phyloP scores from a whole-genome alignment of 2,113 vertebrate genomes.

The rabbit (Oryctolagus cuniculus) region DNA sequence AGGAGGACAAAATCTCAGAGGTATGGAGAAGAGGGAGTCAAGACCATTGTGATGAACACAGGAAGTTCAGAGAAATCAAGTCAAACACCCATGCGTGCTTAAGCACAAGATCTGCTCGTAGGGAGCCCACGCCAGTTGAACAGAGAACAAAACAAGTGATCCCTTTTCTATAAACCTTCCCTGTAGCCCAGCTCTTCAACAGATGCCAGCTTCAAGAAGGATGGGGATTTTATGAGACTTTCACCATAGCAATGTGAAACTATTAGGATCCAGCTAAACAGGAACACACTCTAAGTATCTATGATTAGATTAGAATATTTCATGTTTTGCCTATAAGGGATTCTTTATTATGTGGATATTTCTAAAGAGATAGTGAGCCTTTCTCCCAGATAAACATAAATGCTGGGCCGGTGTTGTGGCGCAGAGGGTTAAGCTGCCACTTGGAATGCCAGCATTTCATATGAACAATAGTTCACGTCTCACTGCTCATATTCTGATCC shows the following conservation, averaged over 20 bases:
- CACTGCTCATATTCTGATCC: no score
- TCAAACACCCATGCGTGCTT: background rate
- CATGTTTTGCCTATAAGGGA: background rate
- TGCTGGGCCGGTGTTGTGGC: no score
- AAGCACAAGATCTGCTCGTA: background rate
- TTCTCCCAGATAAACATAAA: background rate
- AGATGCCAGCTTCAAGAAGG: background rate
- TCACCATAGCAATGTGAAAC: background rate
- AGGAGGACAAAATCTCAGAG: background rate
- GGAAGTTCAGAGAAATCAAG: background rate
- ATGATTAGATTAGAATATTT: background rate
- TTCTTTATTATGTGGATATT: background rate
- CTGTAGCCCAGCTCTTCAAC: background rate
- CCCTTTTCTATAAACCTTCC: background rate
- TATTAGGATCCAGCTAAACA: background rate
- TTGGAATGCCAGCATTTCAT: no score
- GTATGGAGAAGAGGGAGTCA: background rate
- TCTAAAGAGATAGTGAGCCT: background rate
- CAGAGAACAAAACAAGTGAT: background rate
- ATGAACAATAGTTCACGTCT: no score
- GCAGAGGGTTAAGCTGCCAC: no score
- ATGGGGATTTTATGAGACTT: background rate
- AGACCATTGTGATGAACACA: background rate
- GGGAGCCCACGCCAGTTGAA: background rate
- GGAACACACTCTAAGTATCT: rapidly evolving